Evolutionary conservation across 2,113 vertebrate species (phyloP).

Genomic region (Plecturocebus donacophilus): DNA sequence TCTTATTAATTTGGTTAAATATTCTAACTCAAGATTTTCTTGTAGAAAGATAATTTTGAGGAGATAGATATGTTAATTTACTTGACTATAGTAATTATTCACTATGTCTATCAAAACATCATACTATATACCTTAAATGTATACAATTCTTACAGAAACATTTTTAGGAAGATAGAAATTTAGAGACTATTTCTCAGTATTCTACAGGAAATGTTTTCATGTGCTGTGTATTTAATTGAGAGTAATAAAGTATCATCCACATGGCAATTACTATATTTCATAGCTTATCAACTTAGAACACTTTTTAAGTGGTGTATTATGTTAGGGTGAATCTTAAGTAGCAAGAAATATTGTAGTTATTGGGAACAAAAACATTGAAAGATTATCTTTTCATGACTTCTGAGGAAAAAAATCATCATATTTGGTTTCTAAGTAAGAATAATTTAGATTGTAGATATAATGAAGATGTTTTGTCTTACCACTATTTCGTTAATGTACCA

Average conservation of each 20-base stretch:
- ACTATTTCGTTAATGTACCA: not conserved
- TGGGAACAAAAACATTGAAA: not conserved
- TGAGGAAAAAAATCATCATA: constrained; percentile 19
- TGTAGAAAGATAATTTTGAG: not conserved
- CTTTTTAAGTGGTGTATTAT: constrained; percentile 36
- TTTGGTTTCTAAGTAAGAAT: not conserved
- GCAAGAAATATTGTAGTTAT: not conserved
- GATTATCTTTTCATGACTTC: not conserved
- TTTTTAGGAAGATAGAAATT: not conserved
- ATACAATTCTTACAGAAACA: not conserved
- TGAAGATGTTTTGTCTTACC: not conserved
- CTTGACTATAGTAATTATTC: not conserved
- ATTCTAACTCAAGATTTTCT: constrained; percentile 46
- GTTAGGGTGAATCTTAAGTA: not conserved
- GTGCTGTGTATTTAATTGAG: constrained; percentile 62
- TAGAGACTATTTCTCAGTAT: constrained; percentile 64
- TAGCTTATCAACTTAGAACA: constrained; percentile 29
- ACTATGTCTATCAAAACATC: not conserved
- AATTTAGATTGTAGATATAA: not conserved
- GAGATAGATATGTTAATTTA: not conserved
- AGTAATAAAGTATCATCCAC: constrained; percentile 72
- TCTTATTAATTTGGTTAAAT: not conserved
- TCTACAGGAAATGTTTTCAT: constrained; percentile 57
- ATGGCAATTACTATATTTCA: constrained; percentile 70
- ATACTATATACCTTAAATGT: not conserved